A percentile compares a stretch with the other conserved stretches of the same genome.
phyloP scores from a whole-genome alignment of 2,797 vertebrate genomes.

The Luscinia megarhynchos region DNA sequence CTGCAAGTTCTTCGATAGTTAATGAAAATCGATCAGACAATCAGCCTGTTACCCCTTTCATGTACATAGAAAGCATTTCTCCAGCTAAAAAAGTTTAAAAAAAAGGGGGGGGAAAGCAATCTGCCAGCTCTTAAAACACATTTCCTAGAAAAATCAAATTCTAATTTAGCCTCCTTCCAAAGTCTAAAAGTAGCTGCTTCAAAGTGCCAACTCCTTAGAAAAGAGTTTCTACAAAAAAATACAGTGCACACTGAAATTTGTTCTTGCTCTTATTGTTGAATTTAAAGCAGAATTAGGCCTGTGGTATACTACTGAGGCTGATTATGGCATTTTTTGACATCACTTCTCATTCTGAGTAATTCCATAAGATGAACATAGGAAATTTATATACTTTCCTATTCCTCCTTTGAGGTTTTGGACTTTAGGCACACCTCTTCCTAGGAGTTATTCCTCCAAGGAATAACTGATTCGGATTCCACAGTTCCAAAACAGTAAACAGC shows the following conservation, averaged over 20 bases:
- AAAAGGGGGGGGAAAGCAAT: rapidly evolving
- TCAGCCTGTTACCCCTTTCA: background rate
- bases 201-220: background rate
- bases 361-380: background rate
- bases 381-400: background rate
- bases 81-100: background rate
- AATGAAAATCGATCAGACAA: background rate
- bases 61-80: background rate
- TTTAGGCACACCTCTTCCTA: background rate
- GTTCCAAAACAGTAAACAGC: background rate
- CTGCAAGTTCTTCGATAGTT: background rate
- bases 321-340: background rate
- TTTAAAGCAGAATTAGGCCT: background rate
- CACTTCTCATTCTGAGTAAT: background rate
- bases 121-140: background rate
- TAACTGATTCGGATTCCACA: background rate
- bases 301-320: background rate
- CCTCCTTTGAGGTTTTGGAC: background rate
- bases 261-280: background rate
- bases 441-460: background rate
- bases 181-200: background rate
- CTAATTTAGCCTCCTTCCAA: background rate
- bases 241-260: background rate
- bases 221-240: background rate
- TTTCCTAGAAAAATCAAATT: conserved; percentile 26